A percentile compares a stretch with the other conserved stretches of the same genome.
Evolutionary conservation across 2,888 invertebrate genomes (phyloP).

Genomic region (Yponomeuta sedellus): DNA sequence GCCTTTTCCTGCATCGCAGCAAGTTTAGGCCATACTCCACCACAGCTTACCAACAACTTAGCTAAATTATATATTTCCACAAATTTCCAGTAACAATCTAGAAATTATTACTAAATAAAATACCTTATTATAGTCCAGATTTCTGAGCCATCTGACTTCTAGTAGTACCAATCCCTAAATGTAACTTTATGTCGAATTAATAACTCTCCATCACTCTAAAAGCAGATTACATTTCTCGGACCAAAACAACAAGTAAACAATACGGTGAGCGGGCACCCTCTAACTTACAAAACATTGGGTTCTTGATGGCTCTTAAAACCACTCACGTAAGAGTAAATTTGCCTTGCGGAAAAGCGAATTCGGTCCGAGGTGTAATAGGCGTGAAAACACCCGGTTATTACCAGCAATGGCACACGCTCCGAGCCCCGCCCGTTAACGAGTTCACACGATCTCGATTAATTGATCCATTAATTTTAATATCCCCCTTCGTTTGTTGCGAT

Average conservation of each 20-base stretch:
- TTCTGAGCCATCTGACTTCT: no score
- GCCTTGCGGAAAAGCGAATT: neutral
- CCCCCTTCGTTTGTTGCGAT: slow-evolving; percentile 3
- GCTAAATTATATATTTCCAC: no score
- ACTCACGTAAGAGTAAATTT: neutral
- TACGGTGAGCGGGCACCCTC: neutral
- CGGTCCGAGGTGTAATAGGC: neutral
- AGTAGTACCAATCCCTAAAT: no score
- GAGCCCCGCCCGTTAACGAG: slow-evolving; percentile 8
- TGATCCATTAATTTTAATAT: slow-evolving; percentile 13
- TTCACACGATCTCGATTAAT: slow-evolving; percentile 11
- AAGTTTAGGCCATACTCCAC: no score
- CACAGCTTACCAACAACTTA: no score
- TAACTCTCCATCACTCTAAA: no score
- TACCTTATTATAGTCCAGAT: no score
- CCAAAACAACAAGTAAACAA: neutral
- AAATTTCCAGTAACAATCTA: no score
- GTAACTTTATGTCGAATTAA: no score
- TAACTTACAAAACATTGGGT: neutral
- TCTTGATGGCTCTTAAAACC: neutral
- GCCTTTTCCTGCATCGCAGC: no score
- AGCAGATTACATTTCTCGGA: no score
- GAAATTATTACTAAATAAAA: no score
- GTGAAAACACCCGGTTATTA: slow-evolving; percentile 7
- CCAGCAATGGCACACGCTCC: slow-evolving; percentile 5